phyloP scores from a whole-genome alignment of 1,140 invertebrate species.

The Plodia interpunctella region DNA sequence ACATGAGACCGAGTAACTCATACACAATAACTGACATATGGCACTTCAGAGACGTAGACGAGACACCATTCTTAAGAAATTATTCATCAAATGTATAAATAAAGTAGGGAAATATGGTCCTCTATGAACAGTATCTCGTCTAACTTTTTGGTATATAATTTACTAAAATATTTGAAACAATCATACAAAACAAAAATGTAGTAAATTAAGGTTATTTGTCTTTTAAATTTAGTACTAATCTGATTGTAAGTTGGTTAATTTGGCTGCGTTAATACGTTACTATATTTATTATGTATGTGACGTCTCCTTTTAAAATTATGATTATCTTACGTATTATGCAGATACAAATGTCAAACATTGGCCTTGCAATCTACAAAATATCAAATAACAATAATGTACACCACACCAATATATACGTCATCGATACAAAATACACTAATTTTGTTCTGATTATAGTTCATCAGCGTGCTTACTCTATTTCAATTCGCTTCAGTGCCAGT shows the following conservation, averaged over 20 bases:
- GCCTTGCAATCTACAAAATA: background rate
- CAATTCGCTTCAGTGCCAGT: slow-evolving; percentile 64
- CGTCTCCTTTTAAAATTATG: background rate
- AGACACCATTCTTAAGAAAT: no score
- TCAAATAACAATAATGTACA: background rate
- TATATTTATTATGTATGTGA: background rate
- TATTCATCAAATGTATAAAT: no score
- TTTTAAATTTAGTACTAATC: no score
- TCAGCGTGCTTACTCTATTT: slow-evolving; percentile 19
- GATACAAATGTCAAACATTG: slow-evolving; percentile 16
- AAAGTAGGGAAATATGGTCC: no score
- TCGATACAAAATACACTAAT: background rate
- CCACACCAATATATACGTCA: background rate
- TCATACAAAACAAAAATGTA: no score
- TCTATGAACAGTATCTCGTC: no score
- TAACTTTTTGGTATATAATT: no score
- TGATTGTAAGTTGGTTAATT: no score
- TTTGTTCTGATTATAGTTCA: background rate
- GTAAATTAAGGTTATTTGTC: no score
- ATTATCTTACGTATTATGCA: slow-evolving; percentile 16
- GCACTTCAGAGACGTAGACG: no score
- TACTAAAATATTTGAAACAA: no score
- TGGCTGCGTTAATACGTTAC: no score
- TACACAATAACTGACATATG: background rate
- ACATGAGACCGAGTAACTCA: background rate